Evolutionary conservation across 1,140 invertebrate genomes (phyloP), one percentile per base, ranked within the genome.

Genomic region (Halictus rubicundus): DNA sequence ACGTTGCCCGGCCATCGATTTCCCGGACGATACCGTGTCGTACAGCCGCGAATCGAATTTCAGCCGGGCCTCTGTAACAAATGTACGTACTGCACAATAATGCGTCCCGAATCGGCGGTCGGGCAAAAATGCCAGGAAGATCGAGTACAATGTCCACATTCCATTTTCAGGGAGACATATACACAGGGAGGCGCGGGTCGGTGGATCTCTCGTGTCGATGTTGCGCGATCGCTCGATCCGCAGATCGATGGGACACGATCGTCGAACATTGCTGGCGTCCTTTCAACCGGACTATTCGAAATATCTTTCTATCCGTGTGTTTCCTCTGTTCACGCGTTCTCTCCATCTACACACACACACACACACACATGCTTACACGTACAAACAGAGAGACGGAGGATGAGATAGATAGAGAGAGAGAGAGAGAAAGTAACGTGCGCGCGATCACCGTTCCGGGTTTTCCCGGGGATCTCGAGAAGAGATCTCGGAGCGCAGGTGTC

Each of bases 401-500:
- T 12, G 42, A 42, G 42, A 42, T 42, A 12, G 37, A 39, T 4
- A 39, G 37, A 39, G 37, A 39, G 37, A 39, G 7, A 9, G 7
- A 42, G 39, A 42, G 10, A 16, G 23, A n/a, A n/a, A n/a, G 19
- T 21, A n/a, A 52, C 19, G 27, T 2, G 2, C 6, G 39, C 54
- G 37, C 21, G 19, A 32, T 37, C 37, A 49, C 59, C 54, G 52
- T 63, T 61, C 52, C 27, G 73, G 68, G 54, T 78, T 79, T 78
- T 76, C 70, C 52, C 23, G n/a, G 49, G 75, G 75, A 83, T 80
- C 81, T 57, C 66, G 19, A 63, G 61, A 57, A 68, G 59, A 76
- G 76, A 87, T 81, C 63, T 63, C 54, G 79, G 68, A 70, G 72
- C 86, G 80, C 88, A 89, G 88, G 87, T 88, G 88, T 88, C 88